Evolutionary conservation across 1,140 invertebrate genomes (phyloP), one percentile per base, ranked within the genome.

Genomic region (Subanguina moxae): DNA sequence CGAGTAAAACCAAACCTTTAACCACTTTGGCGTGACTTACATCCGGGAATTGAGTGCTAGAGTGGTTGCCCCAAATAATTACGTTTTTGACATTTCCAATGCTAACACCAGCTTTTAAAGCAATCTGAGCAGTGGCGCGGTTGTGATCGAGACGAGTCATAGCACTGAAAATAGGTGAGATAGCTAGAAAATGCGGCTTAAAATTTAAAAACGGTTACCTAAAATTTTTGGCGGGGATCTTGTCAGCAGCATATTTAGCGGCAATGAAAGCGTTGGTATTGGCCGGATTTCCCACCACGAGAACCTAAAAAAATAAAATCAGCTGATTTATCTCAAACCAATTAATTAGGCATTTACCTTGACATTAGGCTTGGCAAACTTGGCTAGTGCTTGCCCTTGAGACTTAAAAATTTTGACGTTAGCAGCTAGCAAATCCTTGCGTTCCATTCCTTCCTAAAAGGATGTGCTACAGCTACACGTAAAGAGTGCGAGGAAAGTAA

Each of bases 11-110:
- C 8, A 7, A 1, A 64, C 80, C 73, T 67, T 82, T 82, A 9
- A 67, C 68, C 0, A 84, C 84, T 30, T 72, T 77, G 23, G 93
- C 93, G 83, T 94, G 89, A n/a, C 87, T 86, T 13, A 90, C 90
- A 88, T 99, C 95, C 21, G 96, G 95, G 84, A 91, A 97, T 85
- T 98, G 95, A 1, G 96, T 99, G 7, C 92, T 93, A 0, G 94
- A 97, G 82, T 99, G 96, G 84, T 99, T 99, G 27, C 96, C 96
- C 96, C 96, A 99, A 80, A 99, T 98, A 66, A 94, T 91, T 7
- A 94, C 89, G 83, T 96, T 95, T 74, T 88, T 88, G 1, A 97
- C 89, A 78, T 89, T 86, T 65, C 87, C 87, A 43, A 91, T 88
- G 23, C 83, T 71, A n/a, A 87, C 83, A 64, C 89, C 83, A 19